Conservation (phyloP, 2,888 invertebrate species). For the Thymelicus lineola region DNA sequence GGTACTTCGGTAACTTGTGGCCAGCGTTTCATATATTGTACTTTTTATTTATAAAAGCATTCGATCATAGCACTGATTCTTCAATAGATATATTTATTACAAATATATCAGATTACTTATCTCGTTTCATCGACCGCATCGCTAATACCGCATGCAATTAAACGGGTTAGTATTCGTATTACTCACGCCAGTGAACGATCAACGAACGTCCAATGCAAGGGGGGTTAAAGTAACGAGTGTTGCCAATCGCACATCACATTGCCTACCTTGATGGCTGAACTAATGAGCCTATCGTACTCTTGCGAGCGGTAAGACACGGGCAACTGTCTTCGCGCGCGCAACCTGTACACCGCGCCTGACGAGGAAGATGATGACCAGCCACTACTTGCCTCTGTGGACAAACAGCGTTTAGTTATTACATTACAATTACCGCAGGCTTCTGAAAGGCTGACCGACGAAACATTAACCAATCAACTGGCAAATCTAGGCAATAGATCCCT, state of each 20-base stretch:
- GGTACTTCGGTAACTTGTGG: too few relatives aligned
- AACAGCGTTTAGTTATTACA: background rate
- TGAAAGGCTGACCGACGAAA: too few relatives aligned
- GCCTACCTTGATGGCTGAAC: conserved; percentile 92
- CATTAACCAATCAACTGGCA: too few relatives aligned
- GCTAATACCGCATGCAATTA: background rate
- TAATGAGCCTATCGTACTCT: conserved; percentile 98
- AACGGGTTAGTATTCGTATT: background rate
- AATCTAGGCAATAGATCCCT: too few relatives aligned
- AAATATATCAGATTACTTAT: too few relatives aligned
- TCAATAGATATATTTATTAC: too few relatives aligned
- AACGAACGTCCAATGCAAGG: background rate
- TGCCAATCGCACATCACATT: conserved; percentile 18
- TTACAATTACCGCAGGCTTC: background rate
- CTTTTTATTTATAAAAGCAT: too few relatives aligned
- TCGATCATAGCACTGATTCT: too few relatives aligned
- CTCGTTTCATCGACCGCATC: too few relatives aligned
- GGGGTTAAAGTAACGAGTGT: conserved; percentile 7
- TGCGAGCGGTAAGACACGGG: conserved; percentile 94
- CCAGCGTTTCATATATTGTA: too few relatives aligned
- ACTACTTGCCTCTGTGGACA: conserved; percentile 54
- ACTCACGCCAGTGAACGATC: conserved; percentile 13
- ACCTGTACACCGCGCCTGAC: conserved; percentile 91
- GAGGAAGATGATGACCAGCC: conserved; percentile 76
- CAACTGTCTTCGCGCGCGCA: conserved; percentile 91